Base-by-base conservation (phyloP, 1,140 invertebrate genomes). In the Hycleus phaleratus region DNA sequence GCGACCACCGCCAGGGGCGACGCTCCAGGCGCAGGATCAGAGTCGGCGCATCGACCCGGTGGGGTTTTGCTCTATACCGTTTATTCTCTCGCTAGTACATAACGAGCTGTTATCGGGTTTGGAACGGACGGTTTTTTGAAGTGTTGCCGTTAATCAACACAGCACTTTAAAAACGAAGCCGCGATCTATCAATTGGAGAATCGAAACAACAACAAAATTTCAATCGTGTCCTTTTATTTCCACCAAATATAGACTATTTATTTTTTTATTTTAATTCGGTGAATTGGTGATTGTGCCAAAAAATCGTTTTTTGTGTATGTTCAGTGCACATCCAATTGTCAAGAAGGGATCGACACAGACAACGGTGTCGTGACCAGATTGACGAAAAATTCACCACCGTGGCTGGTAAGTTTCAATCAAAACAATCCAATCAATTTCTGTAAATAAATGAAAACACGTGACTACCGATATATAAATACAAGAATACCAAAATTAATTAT, bases 1-100 rank as follows among this genome's bases (percentile, higher is more conserved):
- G 40, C 54, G 47, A 10, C 46, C 45, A 45, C 64, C 62, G 60
- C 65, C 54, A 61, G 60, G 61, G 52, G 58, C 51, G 45, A 48
- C 54, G 52, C 64, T 61, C 12, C 48, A 56, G 62, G 67, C 67
- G 67, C 67, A 69, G 67, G 66, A 67, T 53, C 51, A 49, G 39
- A 45, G 60, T 49, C 49, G 50, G 64, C 66, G 62, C 67, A 68
- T 68, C 64, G 67, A 68, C 66, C 67, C 58, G 53, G 58, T 63
- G 63, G 63, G 59, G 56, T 32, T 59, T 56, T 62, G 60, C 59
- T 60, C 63, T 44, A 43, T 49, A 53, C 51, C 49, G 55, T 46
- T 54, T 48, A 32, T 57, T 54, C 48, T 49, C 49, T 49, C 43
- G 50, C 49, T 55, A 62, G 60, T 62, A 43, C 49, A 57, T 52